Evolutionary conservation across 1,140 invertebrate genomes (phyloP).

Genomic region (Ips nitidus): DNA sequence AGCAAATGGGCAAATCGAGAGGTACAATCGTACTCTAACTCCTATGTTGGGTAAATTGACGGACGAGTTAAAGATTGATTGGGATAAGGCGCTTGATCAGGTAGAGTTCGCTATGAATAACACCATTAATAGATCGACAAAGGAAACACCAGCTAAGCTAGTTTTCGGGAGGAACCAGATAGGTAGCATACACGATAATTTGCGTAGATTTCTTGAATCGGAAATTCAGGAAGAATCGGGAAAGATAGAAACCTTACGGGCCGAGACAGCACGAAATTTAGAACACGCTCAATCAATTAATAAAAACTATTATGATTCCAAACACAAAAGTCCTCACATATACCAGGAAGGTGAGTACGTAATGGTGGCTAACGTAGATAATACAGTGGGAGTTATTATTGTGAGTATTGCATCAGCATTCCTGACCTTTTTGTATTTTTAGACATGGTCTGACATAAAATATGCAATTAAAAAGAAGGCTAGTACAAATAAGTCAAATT

Average conservation of each 20-base stretch:
- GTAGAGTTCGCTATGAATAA: conserved; percentile 4
- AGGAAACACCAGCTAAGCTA: background rate
- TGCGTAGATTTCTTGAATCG: background rate
- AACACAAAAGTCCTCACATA: background rate
- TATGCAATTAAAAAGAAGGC: too few species aligned
- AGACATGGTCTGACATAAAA: too few species aligned
- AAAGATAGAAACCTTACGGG: background rate
- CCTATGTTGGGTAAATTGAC: conserved; percentile 1
- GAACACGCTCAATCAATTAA: background rate
- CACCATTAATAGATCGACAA: background rate
- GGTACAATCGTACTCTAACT: background rate
- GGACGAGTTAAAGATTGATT: background rate
- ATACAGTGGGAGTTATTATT: too few species aligned
- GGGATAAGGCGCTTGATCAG: background rate
- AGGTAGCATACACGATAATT: background rate
- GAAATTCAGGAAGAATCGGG: background rate
- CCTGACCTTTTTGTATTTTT: too few species aligned
- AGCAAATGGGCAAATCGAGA: conserved; percentile 44
- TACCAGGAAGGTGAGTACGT: background rate
- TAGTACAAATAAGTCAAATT: too few species aligned
- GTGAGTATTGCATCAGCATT: too few species aligned
- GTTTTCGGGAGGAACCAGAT: background rate
- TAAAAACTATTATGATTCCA: background rate
- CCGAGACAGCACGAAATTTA: too few species aligned
- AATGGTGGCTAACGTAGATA: background rate